Conservation (phyloP, 2,888 invertebrate genomes). For the Hydropsyche betteni region DNA sequence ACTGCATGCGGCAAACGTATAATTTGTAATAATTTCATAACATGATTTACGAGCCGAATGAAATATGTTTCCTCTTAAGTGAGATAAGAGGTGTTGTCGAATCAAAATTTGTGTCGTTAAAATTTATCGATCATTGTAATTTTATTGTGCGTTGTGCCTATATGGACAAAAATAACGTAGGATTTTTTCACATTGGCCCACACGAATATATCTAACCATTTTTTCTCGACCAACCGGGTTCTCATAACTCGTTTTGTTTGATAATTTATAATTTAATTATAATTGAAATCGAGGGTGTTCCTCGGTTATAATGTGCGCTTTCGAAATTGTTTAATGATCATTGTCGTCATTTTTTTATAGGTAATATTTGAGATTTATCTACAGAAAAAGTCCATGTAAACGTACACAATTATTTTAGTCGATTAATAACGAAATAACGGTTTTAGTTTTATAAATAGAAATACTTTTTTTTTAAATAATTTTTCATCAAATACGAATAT, state of each 20-base stretch:
- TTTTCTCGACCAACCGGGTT: conserved; percentile 10
- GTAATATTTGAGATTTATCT: conserved; percentile 17
- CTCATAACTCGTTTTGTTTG: conserved; percentile 32
- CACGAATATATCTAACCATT: neutral
- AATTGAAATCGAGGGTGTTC: conserved; percentile 31
- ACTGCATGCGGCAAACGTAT: conserved; percentile 28
- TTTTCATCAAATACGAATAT: no score
- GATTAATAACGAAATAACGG: conserved; percentile 13
- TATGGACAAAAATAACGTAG: conserved; percentile 9
- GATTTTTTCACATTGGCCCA: conserved; percentile 25
- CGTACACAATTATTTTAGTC: conserved; percentile 14
- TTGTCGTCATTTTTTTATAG: conserved; percentile 30
- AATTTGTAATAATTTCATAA: conserved; percentile 34
- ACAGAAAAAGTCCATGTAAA: conserved; percentile 8
- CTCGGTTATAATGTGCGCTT: conserved; percentile 25
- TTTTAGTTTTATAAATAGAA: neutral
- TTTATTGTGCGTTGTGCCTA: conserved; percentile 29
- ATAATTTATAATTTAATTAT: conserved; percentile 39
- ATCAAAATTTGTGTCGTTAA: conserved; percentile 34
- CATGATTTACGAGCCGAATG: conserved; percentile 25
- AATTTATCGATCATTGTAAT: conserved; percentile 40
- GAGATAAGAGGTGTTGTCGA: conserved; percentile 32
- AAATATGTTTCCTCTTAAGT: conserved; percentile 35
- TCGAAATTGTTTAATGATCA: conserved; percentile 33
- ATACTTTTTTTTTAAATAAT: no score